phyloP scores from a whole-genome alignment of 2,113 vertebrate genomes.

The Salvator merianae region DNA sequence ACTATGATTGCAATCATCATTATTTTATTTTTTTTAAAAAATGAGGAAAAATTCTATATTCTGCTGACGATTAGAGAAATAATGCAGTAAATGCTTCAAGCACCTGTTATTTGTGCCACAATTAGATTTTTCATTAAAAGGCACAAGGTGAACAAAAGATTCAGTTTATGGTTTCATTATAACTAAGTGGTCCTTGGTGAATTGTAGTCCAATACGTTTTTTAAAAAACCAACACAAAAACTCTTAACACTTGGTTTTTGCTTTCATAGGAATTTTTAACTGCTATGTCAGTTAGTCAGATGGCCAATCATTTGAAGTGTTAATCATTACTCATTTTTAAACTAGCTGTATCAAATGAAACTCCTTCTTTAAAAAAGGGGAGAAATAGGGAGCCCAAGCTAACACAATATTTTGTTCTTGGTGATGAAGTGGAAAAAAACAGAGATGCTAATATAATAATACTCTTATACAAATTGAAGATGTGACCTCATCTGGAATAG shows the following conservation, averaged over 20 bases:
- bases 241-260: constrained; percentile 22
- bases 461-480: too few species aligned
- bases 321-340: background rate
- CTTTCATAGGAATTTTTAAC: constrained; percentile 27
- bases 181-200: constrained; percentile 33
- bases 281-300: background rate
- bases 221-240: too few species aligned
- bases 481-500: too few species aligned
- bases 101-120: constrained; percentile 28
- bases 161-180: constrained; percentile 35
- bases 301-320: background rate
- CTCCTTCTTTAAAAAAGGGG: background rate
- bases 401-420: too few species aligned
- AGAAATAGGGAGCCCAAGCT: too few species aligned
- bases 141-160: constrained; percentile 31
- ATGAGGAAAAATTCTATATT: constrained; percentile 19
- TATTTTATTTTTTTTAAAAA: constrained; percentile 24
- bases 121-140: constrained; percentile 45
- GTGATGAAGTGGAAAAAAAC: too few species aligned
- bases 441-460: too few species aligned
- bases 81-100: constrained; percentile 33
- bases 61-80: constrained; percentile 5
- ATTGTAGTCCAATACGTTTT: constrained; percentile 16
- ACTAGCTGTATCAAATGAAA: background rate
- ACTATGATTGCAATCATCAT: constrained; percentile 34